Evolutionary conservation across 2,888 invertebrate species (phyloP).

Genomic region (Ochropleura plecta): DNA sequence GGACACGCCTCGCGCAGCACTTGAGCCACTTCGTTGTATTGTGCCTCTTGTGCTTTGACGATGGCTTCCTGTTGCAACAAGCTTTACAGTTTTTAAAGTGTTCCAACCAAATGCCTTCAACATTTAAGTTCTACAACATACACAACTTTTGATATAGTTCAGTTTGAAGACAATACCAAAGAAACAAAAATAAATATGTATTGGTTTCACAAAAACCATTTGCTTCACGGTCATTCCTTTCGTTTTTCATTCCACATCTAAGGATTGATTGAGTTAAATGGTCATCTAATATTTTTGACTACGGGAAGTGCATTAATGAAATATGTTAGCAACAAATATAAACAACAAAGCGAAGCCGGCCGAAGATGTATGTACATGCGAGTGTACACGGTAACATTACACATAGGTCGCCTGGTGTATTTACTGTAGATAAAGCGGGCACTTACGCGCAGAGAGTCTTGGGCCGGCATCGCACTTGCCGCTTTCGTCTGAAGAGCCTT

Average conservation of each 20-base stretch:
- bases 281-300: background rate
- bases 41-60: constrained; percentile 90
- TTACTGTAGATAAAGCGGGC: constrained; percentile 58
- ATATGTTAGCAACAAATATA: constrained; percentile 49
- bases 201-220: background rate
- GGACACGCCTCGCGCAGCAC: constrained; percentile 80
- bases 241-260: background rate
- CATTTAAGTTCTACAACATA: constrained; percentile 10
- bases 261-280: background rate
- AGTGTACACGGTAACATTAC: constrained; percentile 46
- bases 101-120: background rate
- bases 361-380: constrained; percentile 72
- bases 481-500: constrained; percentile 88
- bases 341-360: constrained; percentile 85
- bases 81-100: background rate
- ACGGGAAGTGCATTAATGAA: constrained; percentile 43
- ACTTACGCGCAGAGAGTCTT: constrained; percentile 86
- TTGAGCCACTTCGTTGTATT: constrained; percentile 91
- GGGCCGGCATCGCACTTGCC: constrained; percentile 85
- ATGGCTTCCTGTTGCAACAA: constrained; percentile 78
- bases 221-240: background rate
- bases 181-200: background rate
- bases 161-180: constrained; percentile 1
- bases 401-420: constrained; percentile 49
- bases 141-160: background rate